A percentile compares a stretch with the other conserved stretches of the same genome.
These are phyloP conservation scores for Cephalotes varians DNA, from an alignment of 2,888 invertebrate genomes.

Conservation along the genomic window DNA sequence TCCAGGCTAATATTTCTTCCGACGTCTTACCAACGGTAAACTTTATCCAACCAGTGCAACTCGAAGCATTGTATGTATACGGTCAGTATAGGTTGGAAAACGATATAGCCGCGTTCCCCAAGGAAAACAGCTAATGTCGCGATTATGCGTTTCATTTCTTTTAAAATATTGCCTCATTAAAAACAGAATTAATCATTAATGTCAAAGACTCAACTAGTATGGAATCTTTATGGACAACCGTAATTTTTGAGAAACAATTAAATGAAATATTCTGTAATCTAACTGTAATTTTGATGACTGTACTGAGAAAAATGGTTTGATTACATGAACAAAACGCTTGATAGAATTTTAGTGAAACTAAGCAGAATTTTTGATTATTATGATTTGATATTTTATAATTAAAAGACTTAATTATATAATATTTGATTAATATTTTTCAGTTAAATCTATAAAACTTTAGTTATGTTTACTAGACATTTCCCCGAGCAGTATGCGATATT, in stretches of 20 bases:
- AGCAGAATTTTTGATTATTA: too few species aligned
- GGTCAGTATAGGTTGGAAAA: constrained; percentile 34
- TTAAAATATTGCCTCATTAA: not conserved
- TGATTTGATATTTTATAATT: too few species aligned
- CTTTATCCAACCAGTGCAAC: constrained; percentile 45
- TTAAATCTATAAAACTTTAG: too few species aligned
- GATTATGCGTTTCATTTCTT: constrained; percentile 19
- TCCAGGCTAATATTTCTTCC: constrained; percentile 54
- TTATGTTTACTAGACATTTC: too few species aligned
- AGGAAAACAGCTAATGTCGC: not conserved
- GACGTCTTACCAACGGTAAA: constrained; percentile 48
- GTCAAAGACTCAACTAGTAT: not conserved
- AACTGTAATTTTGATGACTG: not conserved
- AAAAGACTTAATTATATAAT: too few species aligned
- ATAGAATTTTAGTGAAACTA: too few species aligned
- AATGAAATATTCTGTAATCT: not conserved
- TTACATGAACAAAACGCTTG: too few species aligned
- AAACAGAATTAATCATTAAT: constrained; percentile 16
- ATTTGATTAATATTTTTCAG: too few species aligned
- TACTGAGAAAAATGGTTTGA: too few species aligned
- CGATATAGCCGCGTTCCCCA: constrained; percentile 10
- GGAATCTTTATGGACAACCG: not conserved
- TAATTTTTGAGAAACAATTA: constrained; percentile 12
- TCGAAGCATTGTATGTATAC: constrained; percentile 23
- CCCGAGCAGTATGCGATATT: too few species aligned